These are phyloP conservation scores for Bombus vancouverensis DNA, from an alignment of 1,140 invertebrate species.

Conservation along the genomic window DNA sequence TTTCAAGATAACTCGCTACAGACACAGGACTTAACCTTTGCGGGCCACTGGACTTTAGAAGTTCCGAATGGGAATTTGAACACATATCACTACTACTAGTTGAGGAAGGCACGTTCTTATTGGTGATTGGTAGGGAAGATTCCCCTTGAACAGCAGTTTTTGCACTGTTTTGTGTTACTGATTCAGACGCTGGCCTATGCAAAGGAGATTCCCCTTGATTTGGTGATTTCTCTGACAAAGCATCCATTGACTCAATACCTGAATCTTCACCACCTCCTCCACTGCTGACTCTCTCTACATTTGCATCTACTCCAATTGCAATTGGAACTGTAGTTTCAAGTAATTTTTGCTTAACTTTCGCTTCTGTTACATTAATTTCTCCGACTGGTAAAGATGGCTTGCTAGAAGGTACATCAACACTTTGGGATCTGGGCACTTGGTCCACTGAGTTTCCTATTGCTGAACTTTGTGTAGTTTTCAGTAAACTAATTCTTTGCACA, in stretches of 20 bases:
- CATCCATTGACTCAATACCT: slow-evolving; percentile 96
- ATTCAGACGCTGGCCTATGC: slow-evolving; percentile 77
- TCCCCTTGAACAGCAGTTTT: slow-evolving; percentile 64
- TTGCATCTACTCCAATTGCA: slow-evolving; percentile 74
- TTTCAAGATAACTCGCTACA: slow-evolving; percentile 72
- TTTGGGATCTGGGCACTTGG: slow-evolving; percentile 62
- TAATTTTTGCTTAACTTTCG: slow-evolving; percentile 85
- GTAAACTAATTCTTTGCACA: slow-evolving; percentile 73
- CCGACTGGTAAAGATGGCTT: slow-evolving; percentile 78
- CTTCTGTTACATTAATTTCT: slow-evolving; percentile 83
- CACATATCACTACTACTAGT: slow-evolving; percentile 82
- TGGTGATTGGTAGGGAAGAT: slow-evolving; percentile 71
- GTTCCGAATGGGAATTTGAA: slow-evolving; percentile 79
- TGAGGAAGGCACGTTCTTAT: slow-evolving; percentile 83
- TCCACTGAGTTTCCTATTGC: slow-evolving; percentile 61
- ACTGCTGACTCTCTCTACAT: slow-evolving; percentile 70
- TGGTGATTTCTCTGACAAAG: slow-evolving; percentile 94
- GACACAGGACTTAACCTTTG: slow-evolving; percentile 73
- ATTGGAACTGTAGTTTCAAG: slow-evolving; percentile 81
- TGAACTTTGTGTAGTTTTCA: slow-evolving; percentile 71
- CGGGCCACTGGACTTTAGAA: slow-evolving; percentile 73
- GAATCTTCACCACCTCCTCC: slow-evolving; percentile 90
- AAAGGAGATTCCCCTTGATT: slow-evolving; percentile 89
- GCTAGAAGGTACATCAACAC: slow-evolving; percentile 50
- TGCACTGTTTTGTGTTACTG: slow-evolving; percentile 63